These are phyloP conservation scores for Sinosuthora webbiana DNA, from an alignment of 2,113 vertebrate genomes.

Conservation along the genomic window DNA sequence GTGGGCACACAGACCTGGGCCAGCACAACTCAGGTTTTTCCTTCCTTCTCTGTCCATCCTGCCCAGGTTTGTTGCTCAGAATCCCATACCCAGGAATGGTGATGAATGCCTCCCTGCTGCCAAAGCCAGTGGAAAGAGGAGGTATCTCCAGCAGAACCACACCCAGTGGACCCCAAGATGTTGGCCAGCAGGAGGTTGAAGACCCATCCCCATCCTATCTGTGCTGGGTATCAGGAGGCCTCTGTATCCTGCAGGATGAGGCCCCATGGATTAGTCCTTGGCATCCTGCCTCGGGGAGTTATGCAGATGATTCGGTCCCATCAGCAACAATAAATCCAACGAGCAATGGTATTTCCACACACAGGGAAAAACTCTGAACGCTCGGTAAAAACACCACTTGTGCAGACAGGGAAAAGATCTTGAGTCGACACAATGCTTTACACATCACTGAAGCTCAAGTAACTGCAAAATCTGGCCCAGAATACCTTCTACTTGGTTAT, in stretches of 20 bases:
- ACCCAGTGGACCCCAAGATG: fast-evolving
- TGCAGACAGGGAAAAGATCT: not conserved
- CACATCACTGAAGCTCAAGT: not conserved
- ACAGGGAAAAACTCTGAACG: not conserved
- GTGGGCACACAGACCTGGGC: not conserved
- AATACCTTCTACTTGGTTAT: not conserved
- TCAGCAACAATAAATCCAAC: not conserved
- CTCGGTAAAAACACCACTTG: not conserved
- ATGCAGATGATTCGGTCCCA: not conserved
- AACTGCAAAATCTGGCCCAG: slow-evolving; percentile 3
- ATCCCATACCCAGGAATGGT: not conserved
- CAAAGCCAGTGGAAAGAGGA: not conserved
- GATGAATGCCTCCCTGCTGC: not conserved
- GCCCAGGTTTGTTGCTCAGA: not conserved
- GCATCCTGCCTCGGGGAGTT: not conserved
- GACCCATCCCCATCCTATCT: fast-evolving
- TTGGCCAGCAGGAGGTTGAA: not conserved
- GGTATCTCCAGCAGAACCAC: not conserved
- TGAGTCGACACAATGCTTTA: not conserved
- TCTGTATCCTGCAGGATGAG: not conserved
- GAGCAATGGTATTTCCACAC: not conserved
- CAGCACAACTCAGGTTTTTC: not conserved
- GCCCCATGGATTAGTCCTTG: not conserved
- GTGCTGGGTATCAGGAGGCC: not conserved
- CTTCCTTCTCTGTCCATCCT: not conserved